Conservation (phyloP, 2,888 invertebrate species). For the Caenorhabditis uteleia region DNA sequence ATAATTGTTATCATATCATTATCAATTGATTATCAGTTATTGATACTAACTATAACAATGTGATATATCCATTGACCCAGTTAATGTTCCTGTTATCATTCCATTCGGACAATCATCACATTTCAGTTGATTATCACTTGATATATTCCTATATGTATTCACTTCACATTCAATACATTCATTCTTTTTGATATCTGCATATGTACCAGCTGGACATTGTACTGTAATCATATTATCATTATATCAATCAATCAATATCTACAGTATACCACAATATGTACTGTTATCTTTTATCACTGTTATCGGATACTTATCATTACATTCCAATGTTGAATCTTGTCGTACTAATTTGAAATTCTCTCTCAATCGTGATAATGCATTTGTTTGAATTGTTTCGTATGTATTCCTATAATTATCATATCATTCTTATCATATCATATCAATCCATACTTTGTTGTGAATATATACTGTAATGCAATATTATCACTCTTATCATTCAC, state of each 20-base stretch:
- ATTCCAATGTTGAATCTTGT: too few species aligned
- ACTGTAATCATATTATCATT: conserved; percentile 11
- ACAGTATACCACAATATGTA: not conserved
- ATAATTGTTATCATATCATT: too few species aligned
- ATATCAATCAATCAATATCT: not conserved
- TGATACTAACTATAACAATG: conserved; percentile 24
- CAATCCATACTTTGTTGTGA: conserved; percentile 9
- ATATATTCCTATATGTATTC: conserved; percentile 9
- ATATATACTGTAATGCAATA: conserved; percentile 18
- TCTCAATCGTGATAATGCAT: too few species aligned
- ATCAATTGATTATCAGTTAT: too few species aligned
- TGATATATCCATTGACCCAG: conserved; percentile 12
- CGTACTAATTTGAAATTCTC: too few species aligned
- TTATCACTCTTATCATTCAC: not conserved
- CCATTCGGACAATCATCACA: conserved; percentile 15
- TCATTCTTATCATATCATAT: too few species aligned
- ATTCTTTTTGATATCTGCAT: conserved; percentile 8
- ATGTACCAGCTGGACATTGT: conserved; percentile 25
- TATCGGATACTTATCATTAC: too few species aligned
- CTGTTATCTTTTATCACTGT: too few species aligned
- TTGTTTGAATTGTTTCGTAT: not conserved
- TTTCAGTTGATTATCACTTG: not conserved
- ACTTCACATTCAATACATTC: conserved; percentile 14
- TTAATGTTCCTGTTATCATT: conserved; percentile 7
- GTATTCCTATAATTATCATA: too few species aligned